Base-by-base conservation (phyloP, 1,140 invertebrate species). In the Pomacea maculata region DNA sequence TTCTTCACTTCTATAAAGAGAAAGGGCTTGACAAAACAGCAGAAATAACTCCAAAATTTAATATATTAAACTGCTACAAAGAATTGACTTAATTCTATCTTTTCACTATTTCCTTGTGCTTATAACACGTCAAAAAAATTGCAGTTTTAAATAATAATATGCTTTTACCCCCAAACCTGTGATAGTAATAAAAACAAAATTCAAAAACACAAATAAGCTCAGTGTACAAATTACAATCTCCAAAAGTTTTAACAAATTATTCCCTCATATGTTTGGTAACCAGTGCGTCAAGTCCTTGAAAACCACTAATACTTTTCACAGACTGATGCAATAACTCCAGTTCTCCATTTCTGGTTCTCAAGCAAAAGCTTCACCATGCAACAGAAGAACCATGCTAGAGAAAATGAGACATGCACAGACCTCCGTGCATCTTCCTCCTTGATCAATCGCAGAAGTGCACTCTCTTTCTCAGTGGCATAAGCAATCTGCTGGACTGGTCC, bases 401-500 rank as follows among this genome's bases (percentile, higher is more conserved):
- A 25, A n/a, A 21, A 52, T 25, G 45, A 8, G 21, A 4, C 77
- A 78, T 78, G 77, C 77, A 34, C 77, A 70, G 77, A 89, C 88
- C 88, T 89, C 80, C 78, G 81, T 61, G 84, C 79, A 54, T 88
- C 85, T 70, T 89, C 88, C 79, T 89, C 88, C 75, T 84, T 86
- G 75, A 90, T 82, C 9, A 90, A 80, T 72, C 86, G 80, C 75
- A 90, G 83, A 55, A 83, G 82, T 54, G 85, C 89, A 78, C 88
- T 90, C 81, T 87, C 89, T 73, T 83, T 83, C 75, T 90, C 88
- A 75, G 84, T 88, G 12, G 85, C 86, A 78, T 90, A 90, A 15
- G 89, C 86, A 52, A 90, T 90, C 82, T 90, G 88, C 80, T 90
- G 89, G 52, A 90, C 89, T 68, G 84, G 87, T 6, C 89, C 89